These are phyloP conservation scores for Lateolabrax maculatus DNA, from an alignment of 2,797 vertebrate genomes.

Conservation along the genomic window DNA sequence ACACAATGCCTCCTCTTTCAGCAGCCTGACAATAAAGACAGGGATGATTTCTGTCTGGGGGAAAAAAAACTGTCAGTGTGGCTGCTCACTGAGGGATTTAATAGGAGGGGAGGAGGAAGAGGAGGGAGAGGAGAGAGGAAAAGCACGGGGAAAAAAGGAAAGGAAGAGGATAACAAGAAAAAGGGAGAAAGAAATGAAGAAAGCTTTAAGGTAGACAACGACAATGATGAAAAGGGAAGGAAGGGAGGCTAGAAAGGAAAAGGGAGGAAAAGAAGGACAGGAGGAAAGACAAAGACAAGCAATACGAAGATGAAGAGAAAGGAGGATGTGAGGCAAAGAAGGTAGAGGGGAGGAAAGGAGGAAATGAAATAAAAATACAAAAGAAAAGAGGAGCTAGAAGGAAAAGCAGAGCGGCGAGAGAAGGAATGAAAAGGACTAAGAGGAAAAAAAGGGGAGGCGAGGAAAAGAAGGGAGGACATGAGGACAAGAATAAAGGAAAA, in stretches of 20 bases:
- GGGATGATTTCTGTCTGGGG: slow-evolving; percentile 72
- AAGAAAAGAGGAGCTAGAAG: background rate
- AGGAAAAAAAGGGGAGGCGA: too few species aligned
- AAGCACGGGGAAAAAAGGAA: background rate
- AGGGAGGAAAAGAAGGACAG: background rate
- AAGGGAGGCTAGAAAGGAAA: background rate
- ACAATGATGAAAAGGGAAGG: background rate
- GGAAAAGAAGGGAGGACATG: background rate
- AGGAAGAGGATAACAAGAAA: slow-evolving; percentile 8
- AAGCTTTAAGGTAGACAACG: background rate
- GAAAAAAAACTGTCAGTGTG: slow-evolving; percentile 52
- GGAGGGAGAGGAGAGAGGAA: background rate
- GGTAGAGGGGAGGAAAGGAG: accelerated
- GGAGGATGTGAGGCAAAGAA: background rate
- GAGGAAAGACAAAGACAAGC: background rate
- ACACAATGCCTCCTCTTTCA: slow-evolving; percentile 49
- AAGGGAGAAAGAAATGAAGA: background rate
- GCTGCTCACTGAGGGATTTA: slow-evolving; percentile 67
- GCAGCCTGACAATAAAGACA: slow-evolving; percentile 68
- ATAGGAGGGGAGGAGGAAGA: slow-evolving; percentile 53
- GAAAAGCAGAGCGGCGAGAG: too few species aligned
- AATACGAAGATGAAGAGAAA: background rate
- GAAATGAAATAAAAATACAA: background rate
- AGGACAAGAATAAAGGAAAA: background rate
- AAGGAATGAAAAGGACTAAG: background rate